A percentile compares a stretch with the other conserved stretches of the same genome.
phyloP scores from a whole-genome alignment of 2,797 vertebrate genomes.

The Rachycentron canadum region DNA sequence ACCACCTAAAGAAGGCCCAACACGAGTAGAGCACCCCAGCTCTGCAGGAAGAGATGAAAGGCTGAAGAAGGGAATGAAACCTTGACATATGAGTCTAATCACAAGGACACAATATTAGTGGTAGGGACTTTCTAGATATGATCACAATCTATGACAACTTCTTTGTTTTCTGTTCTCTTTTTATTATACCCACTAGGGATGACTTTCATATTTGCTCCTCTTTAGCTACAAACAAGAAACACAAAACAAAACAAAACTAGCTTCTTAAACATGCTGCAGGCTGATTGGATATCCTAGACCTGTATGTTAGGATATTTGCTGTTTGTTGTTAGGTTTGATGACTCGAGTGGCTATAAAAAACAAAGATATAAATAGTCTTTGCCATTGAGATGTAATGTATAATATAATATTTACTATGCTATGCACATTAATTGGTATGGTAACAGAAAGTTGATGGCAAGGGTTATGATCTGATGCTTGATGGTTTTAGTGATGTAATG shows the following conservation, averaged over 20 bases:
- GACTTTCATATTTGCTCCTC: conserved; percentile 65
- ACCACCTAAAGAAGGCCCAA: conserved; percentile 81
- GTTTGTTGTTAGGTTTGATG: conserved; percentile 60
- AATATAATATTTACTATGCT: conserved; percentile 45
- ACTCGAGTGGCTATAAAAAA: conserved; percentile 43
- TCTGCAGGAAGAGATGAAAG: background rate
- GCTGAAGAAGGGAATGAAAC: conserved; percentile 38
- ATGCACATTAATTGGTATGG: conserved; percentile 42
- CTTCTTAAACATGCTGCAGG: conserved; percentile 39
- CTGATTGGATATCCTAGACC: conserved; percentile 44
- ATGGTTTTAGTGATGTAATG: conserved; percentile 43
- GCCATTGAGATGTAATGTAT: conserved; percentile 51
- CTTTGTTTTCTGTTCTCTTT: conserved; percentile 66
- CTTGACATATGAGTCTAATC: conserved; percentile 49
- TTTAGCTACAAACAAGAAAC: conserved; percentile 48
- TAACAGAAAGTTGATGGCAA: conserved; percentile 40
- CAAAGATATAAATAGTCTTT: conserved; percentile 60
- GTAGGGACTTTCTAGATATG: conserved; percentile 63
- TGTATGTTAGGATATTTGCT: conserved; percentile 33
- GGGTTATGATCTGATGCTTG: conserved; percentile 12
- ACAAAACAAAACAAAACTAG: conserved; percentile 35
- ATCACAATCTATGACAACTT: conserved; percentile 60
- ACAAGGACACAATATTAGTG: conserved; percentile 66
- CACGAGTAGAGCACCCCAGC: conserved; percentile 80
- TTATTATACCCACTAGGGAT: conserved; percentile 61